Evolutionary conservation across 1,140 invertebrate genomes (phyloP).

Genomic region (Spodoptera frugiperda): DNA sequence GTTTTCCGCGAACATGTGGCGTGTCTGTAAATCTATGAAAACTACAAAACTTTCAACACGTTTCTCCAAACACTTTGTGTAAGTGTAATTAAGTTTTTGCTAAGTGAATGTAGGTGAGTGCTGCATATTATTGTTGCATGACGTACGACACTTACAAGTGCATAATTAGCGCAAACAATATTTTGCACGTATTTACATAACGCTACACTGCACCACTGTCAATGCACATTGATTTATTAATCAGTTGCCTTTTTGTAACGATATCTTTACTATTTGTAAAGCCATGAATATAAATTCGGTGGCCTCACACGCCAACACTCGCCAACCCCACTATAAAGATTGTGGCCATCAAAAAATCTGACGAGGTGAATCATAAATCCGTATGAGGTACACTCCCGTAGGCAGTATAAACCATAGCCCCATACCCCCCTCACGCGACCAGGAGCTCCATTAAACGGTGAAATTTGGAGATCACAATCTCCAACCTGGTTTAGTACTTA

Average conservation of each 20-base stretch:
- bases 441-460: conserved; percentile 39
- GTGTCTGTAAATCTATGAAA: background rate
- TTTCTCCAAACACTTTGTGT: conserved; percentile 13
- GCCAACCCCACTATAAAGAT: conserved; percentile 21
- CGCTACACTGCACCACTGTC: too few species aligned
- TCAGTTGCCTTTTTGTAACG: too few species aligned
- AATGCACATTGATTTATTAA: too few species aligned
- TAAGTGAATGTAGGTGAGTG: conserved; percentile 1
- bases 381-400: conserved; percentile 14
- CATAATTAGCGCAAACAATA: too few species aligned
- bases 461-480: conserved; percentile 43
- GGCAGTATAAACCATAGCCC: conserved; percentile 26
- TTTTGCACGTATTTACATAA: too few species aligned
- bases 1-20: background rate
- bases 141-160: background rate
- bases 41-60: conserved; percentile 22
- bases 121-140: conserved; percentile 12
- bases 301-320: conserved; percentile 5
- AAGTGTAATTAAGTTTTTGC: background rate
- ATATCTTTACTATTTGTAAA: background rate
- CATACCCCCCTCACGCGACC: conserved; percentile 46
- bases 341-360: conserved; percentile 38
- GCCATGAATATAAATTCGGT: background rate
- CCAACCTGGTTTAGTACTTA: background rate
- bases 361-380: conserved; percentile 44